Percentiles rank a stretch among this genome's conserved stretches.
phyloP scores from a whole-genome alignment of 2,888 invertebrate species.

The Acleris laterana region DNA sequence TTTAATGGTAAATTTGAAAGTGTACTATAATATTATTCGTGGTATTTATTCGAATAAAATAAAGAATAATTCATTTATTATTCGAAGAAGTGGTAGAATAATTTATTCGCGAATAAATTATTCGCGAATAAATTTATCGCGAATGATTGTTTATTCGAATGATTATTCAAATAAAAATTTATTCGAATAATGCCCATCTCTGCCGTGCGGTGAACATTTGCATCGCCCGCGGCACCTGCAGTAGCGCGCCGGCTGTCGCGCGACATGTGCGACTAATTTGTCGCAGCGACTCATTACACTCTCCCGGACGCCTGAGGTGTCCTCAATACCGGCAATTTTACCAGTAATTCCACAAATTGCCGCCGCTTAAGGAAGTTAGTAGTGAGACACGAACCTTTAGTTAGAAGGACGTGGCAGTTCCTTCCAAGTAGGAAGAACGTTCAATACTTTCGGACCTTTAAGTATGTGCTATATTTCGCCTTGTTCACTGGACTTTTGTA shows the following conservation, averaged over 20 bases:
- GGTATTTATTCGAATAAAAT: too few relatives aligned
- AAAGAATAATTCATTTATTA: too few relatives aligned
- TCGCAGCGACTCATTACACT: conserved; percentile 73
- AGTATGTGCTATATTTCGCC: background rate
- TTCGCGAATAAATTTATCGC: too few relatives aligned
- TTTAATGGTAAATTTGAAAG: too few relatives aligned
- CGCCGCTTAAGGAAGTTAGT: conserved; percentile 63
- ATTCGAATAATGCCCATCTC: too few relatives aligned
- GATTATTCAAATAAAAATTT: too few relatives aligned
- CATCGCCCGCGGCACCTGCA: conserved; percentile 63
- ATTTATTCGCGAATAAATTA: too few relatives aligned
- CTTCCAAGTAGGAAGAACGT: too few relatives aligned
- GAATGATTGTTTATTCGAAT: too few relatives aligned
- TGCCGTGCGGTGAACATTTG: conserved; percentile 63
- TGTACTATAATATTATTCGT: too few relatives aligned
- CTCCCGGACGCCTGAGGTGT: conserved; percentile 76
- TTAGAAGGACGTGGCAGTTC: conserved; percentile 1
- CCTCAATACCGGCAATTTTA: conserved; percentile 70
- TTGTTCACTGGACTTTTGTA: too few relatives aligned
- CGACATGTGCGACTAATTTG: conserved; percentile 83
- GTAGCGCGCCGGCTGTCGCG: conserved; percentile 70
- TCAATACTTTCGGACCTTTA: background rate
- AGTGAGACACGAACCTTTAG: conserved; percentile 46
- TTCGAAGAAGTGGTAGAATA: too few relatives aligned
- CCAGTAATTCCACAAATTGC: conserved; percentile 76